These are phyloP conservation scores for Andrena minutula DNA, from an alignment of 2,888 invertebrate genomes.

Conservation along the genomic window DNA sequence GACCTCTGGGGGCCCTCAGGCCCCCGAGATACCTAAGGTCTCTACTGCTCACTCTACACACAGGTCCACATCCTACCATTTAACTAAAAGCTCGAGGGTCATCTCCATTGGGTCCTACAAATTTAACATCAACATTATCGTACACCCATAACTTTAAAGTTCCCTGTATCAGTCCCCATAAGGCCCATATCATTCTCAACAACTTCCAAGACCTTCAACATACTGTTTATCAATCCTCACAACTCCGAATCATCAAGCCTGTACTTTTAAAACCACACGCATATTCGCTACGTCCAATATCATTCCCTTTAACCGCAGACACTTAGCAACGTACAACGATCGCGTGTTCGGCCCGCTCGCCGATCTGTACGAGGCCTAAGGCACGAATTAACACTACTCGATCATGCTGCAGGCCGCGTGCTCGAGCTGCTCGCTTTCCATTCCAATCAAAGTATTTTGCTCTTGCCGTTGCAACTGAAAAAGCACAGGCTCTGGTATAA, in stretches of 20 bases:
- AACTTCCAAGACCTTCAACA: no score
- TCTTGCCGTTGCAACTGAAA: constrained; percentile 38
- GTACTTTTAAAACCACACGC: background rate
- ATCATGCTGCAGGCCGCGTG: constrained; percentile 38
- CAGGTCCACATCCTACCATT: background rate
- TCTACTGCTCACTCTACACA: no score
- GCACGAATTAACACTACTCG: constrained; percentile 49
- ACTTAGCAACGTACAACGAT: constrained; percentile 10
- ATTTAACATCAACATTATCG: background rate
- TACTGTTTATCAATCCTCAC: no score
- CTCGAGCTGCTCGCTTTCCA: constrained; percentile 60
- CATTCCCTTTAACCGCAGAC: constrained; percentile 5
- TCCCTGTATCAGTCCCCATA: background rate
- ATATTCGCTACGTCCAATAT: background rate
- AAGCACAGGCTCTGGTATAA: constrained; percentile 35
- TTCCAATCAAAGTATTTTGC: constrained; percentile 61
- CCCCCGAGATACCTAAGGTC: no score
- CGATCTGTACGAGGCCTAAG: constrained; percentile 44
- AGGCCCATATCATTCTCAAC: background rate
- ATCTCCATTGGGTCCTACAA: background rate
- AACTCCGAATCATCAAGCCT: no score
- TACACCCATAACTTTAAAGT: background rate
- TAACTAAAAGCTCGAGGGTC: background rate
- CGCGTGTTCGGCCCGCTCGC: constrained; percentile 21
- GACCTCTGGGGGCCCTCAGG: no score